Percentiles rank a stretch among this genome's conserved stretches.
phyloP scores from a whole-genome alignment of 1,140 invertebrate genomes.

The Lepidostoma basale region DNA sequence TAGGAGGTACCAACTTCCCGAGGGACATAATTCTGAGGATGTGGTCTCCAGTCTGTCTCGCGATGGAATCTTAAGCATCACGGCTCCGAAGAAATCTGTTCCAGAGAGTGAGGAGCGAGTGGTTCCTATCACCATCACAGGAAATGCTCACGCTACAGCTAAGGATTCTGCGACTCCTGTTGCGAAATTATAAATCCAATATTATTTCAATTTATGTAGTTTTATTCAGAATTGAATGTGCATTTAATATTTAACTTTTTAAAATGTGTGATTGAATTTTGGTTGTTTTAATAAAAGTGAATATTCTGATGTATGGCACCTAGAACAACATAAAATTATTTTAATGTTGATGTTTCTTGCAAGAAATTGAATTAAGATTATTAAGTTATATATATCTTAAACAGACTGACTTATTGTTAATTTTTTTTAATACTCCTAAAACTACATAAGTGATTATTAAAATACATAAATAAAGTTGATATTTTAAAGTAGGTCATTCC shows the following conservation, averaged over 20 bases:
- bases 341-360: too few species aligned
- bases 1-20: slow-evolving; percentile 71
- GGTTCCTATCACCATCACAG: slow-evolving; percentile 53
- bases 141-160: slow-evolving; percentile 18
- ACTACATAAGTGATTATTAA: too few species aligned
- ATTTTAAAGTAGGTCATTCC: too few species aligned
- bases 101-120: slow-evolving; percentile 50
- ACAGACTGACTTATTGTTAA: too few species aligned
- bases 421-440: too few species aligned
- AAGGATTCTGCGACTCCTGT: not conserved
- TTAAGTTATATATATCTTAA: too few species aligned
- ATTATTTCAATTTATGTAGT: not conserved
- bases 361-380: too few species aligned
- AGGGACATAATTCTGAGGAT: slow-evolving; percentile 67
- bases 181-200: not conserved
- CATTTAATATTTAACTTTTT: not conserved
- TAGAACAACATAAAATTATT: not conserved
- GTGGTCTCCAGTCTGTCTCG: slow-evolving; percentile 72
- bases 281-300: not conserved
- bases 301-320: not conserved
- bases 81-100: slow-evolving; percentile 59
- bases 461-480: too few species aligned
- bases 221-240: not conserved
- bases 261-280: not conserved
- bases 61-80: slow-evolving; percentile 74